A percentile compares a stretch with the other conserved stretches of the same genome.
Evolutionary conservation across 2,113 vertebrate genomes (phyloP).

Genomic region (Syngnathus typhle): DNA sequence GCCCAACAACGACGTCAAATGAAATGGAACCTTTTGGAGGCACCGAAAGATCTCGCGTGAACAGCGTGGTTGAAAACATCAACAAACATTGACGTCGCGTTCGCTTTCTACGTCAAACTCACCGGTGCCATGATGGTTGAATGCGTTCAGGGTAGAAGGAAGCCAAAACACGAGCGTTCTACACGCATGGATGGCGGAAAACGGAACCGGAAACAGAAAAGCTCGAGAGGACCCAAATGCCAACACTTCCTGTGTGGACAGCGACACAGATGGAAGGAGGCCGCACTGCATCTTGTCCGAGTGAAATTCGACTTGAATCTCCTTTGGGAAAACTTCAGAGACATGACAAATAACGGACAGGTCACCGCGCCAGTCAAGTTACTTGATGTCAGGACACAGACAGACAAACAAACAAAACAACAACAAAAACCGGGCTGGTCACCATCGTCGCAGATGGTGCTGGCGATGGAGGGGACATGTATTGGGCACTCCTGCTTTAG

Average conservation of each 20-base stretch:
- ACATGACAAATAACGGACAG: no score
- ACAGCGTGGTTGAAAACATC: background rate
- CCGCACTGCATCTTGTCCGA: background rate
- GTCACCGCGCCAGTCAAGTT: no score
- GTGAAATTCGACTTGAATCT: background rate
- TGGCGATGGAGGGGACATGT: no score
- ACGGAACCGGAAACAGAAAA: background rate
- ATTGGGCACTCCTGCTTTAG: no score
- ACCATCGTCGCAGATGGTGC: no score
- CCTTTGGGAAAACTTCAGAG: no score
- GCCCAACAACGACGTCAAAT: background rate
- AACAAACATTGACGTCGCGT: background rate
- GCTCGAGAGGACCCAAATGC: background rate
- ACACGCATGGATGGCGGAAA: background rate
- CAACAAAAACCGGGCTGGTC: no score
- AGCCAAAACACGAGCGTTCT: background rate
- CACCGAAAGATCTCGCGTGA: no score
- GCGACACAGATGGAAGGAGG: background rate
- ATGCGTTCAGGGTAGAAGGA: background rate
- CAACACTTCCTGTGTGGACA: background rate
- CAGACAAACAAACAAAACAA: no score
- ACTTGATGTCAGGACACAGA: no score
- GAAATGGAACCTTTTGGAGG: no score
- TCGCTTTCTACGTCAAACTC: background rate
- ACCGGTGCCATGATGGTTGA: background rate